A percentile compares a stretch with the other conserved stretches of the same genome.
These are phyloP conservation scores for Danio choprae DNA, from an alignment of 2,797 vertebrate species.

Conservation along the genomic window DNA sequence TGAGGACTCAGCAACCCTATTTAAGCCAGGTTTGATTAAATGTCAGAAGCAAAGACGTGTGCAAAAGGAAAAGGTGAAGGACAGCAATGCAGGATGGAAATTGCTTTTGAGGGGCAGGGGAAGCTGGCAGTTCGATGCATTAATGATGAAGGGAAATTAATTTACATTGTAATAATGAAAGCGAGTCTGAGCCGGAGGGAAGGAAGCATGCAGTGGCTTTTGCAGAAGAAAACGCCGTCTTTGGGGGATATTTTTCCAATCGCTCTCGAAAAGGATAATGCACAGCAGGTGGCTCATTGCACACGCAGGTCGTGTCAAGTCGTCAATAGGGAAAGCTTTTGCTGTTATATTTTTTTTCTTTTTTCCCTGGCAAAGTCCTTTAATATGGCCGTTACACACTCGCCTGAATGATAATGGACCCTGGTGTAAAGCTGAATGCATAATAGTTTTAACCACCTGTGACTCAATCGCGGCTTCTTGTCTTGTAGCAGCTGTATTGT, in stretches of 20 bases:
- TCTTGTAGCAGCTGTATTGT: constrained; percentile 9
- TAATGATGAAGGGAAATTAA: constrained; percentile 71
- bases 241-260: constrained; percentile 60
- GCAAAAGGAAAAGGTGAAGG: constrained; percentile 53
- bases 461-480: constrained; percentile 14
- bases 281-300: constrained; percentile 32
- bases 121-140: constrained; percentile 56
- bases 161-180: constrained; percentile 68
- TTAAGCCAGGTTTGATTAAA: constrained; percentile 68
- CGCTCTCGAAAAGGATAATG: constrained; percentile 44
- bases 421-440: constrained; percentile 23
- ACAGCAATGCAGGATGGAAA: constrained; percentile 50
- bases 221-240: constrained; percentile 60
- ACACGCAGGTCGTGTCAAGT: constrained; percentile 3
- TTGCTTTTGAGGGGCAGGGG: constrained; percentile 50
- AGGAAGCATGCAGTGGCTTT: constrained; percentile 45
- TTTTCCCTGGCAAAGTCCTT: constrained; percentile 35
- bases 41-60: constrained; percentile 63
- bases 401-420: constrained; percentile 40
- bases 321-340: constrained; percentile 32
- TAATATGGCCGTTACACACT: constrained; percentile 39
- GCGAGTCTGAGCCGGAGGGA: constrained; percentile 25
- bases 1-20: constrained; percentile 39
- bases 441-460: constrained; percentile 23
- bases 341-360: constrained; percentile 13